Evolutionary conservation across 2,797 vertebrate genomes (phyloP).

Genomic region (Sparus aurata): DNA sequence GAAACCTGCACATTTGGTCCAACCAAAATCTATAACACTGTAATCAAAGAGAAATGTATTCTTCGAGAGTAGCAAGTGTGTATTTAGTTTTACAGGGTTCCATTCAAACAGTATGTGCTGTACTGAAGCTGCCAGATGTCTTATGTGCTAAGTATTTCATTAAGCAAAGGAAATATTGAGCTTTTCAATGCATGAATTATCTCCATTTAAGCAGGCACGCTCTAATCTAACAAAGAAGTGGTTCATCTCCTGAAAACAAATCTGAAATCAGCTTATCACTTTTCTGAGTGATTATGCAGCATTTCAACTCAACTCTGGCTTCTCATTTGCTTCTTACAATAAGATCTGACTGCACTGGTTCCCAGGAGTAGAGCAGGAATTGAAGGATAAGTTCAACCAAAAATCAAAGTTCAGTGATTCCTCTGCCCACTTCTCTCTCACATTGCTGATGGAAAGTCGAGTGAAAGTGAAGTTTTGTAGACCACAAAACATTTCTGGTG

Average conservation of each 20-base stretch:
- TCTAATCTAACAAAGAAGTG: neutral
- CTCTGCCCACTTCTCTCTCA: too few species aligned
- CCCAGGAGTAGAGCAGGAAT: neutral
- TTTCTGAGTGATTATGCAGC: neutral
- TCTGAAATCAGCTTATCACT: neutral
- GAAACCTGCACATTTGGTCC: conserved; percentile 29
- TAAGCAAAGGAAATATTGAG: conserved; percentile 26
- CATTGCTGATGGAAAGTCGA: too few species aligned
- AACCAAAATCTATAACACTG: conserved; percentile 26
- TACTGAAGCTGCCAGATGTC: conserved; percentile 44
- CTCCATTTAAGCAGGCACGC: conserved; percentile 27
- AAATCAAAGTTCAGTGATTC: too few species aligned
- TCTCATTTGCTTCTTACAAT: neutral
- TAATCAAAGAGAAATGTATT: conserved; percentile 42
- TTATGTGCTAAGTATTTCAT: conserved; percentile 25
- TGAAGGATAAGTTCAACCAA: too few species aligned
- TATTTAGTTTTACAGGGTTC: conserved; percentile 40
- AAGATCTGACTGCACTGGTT: neutral
- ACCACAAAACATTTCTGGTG: too few species aligned
- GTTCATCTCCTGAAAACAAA: neutral
- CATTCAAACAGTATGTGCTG: conserved; percentile 39
- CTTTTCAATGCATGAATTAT: conserved; percentile 10
- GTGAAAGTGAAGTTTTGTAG: too few species aligned
- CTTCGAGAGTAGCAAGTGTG: conserved; percentile 22
- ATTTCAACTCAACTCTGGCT: neutral